Conservation (phyloP, 2,797 vertebrate species). For the Catharus ustulatus region DNA sequence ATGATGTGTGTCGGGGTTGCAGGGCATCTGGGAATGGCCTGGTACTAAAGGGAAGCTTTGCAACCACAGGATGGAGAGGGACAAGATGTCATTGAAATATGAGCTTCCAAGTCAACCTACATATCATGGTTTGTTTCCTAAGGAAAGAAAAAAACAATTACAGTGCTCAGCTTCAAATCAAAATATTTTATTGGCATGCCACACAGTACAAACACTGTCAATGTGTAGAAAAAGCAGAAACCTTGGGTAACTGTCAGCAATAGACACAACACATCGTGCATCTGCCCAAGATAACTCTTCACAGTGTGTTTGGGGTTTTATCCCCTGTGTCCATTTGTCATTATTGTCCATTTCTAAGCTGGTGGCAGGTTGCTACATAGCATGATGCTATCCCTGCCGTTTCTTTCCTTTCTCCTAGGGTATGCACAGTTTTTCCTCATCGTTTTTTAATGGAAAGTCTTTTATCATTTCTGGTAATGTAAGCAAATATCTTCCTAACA, state of each 20-base stretch:
- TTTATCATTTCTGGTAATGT: slow-evolving; percentile 70
- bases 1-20: accelerated
- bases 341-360: slow-evolving; percentile 70
- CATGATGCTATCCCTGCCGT: slow-evolving; percentile 68
- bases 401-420: slow-evolving; percentile 74
- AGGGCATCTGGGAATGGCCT: background rate
- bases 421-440: slow-evolving; percentile 69
- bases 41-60: background rate
- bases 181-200: slow-evolving; percentile 35
- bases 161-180: slow-evolving; percentile 32
- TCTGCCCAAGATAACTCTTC: slow-evolving; percentile 59
- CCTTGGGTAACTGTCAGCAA: slow-evolving; percentile 48
- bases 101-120: background rate
- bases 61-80: background rate
- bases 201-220: background rate
- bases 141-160: background rate
- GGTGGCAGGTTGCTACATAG: slow-evolving; percentile 71
- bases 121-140: background rate
- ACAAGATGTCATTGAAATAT: background rate
- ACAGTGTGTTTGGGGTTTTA: slow-evolving; percentile 65
- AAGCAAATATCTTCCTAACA: slow-evolving; percentile 55
- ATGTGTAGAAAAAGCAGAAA: slow-evolving; percentile 37
- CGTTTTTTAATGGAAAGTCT: slow-evolving; percentile 72
- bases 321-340: slow-evolving; percentile 73
- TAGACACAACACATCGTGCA: background rate